phyloP scores from a whole-genome alignment of 2,797 vertebrate species.

The Sitta carolinensis region DNA sequence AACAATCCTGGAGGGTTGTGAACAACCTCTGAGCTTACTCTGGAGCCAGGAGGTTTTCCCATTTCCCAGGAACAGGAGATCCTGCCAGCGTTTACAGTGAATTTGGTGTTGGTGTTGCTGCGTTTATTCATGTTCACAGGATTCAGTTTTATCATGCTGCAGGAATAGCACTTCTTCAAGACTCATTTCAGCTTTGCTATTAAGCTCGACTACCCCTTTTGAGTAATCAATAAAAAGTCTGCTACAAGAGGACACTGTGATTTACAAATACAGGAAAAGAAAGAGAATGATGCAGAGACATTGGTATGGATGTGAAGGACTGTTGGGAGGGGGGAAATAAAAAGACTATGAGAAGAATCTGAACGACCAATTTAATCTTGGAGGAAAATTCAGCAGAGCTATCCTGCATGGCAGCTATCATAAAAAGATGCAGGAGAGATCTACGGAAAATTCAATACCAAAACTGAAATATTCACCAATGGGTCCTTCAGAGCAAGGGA shows the following conservation, averaged over 20 bases:
- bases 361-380: slow-evolving; percentile 62
- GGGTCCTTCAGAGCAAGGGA: slow-evolving; percentile 17
- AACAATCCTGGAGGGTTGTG: background rate
- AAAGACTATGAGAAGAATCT: slow-evolving; percentile 12
- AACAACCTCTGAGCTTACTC: background rate
- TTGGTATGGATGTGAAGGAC: slow-evolving; percentile 54
- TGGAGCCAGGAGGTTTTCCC: background rate
- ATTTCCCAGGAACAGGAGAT: background rate
- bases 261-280: slow-evolving; percentile 67
- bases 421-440: slow-evolving; percentile 65
- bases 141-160: slow-evolving; percentile 2
- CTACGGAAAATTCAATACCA: slow-evolving; percentile 53
- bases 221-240: slow-evolving; percentile 71
- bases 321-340: slow-evolving; percentile 31
- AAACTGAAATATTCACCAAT: slow-evolving; percentile 43
- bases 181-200: slow-evolving; percentile 56
- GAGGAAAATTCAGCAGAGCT: slow-evolving; percentile 60
- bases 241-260: slow-evolving; percentile 59
- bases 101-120: background rate
- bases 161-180: slow-evolving; percentile 44
- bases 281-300: slow-evolving; percentile 53
- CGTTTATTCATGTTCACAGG: background rate
- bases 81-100: background rate
- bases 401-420: slow-evolving; percentile 55
- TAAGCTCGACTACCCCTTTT: slow-evolving; percentile 61